Evolutionary conservation across 2,888 invertebrate genomes (phyloP), one percentile per base, ranked within the genome.

Genomic region (Synergus japonicus): DNA sequence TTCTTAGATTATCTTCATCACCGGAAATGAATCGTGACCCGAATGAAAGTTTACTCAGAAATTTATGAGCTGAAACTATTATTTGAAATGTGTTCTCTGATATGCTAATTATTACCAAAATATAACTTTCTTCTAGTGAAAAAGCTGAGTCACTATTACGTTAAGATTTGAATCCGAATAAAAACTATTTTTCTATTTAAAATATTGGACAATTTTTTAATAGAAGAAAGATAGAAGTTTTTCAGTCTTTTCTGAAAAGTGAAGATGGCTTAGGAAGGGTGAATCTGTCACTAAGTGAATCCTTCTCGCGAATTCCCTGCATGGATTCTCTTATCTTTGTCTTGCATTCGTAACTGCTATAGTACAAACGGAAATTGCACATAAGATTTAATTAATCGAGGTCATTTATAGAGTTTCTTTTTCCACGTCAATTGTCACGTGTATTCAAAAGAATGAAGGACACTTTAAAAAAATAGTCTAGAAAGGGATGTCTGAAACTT

Each of bases 361-460:
- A 78, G n/a, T 9, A 78, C 43, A 1, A 58, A 41, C 43, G 80
- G 76, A 81, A 81, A 83, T 85, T 83, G 77, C 81, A 63, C 76
- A 12, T 41, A 18, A 67, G 81, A 76, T 65, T 80, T 82, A 84
- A 84, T 85, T 83, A 84, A 84, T 79, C 54, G 76, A 80, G 58
- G 49, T 79, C 80, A 65, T 76, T 85, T 78, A 78, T 85, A 82
- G 58, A 84, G 82, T 78, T 84, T 85, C 83, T 73, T 64, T 54
- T 63, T 8, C 8, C n/a, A 41, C 41, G 54, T 54, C 73, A 73
- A 73, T 12, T 54, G 54, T 73, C 54, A 37, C 29, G 58, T 22
- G 13, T 29, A 63, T 29, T 22, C 2, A 5, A 63, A 10, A 54
- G 49, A 29, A 29, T 73, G 37, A 73, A 73, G 37, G 37, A 29